phyloP scores from a whole-genome alignment of 1,140 invertebrate species.

The Tenebrio molitor region DNA sequence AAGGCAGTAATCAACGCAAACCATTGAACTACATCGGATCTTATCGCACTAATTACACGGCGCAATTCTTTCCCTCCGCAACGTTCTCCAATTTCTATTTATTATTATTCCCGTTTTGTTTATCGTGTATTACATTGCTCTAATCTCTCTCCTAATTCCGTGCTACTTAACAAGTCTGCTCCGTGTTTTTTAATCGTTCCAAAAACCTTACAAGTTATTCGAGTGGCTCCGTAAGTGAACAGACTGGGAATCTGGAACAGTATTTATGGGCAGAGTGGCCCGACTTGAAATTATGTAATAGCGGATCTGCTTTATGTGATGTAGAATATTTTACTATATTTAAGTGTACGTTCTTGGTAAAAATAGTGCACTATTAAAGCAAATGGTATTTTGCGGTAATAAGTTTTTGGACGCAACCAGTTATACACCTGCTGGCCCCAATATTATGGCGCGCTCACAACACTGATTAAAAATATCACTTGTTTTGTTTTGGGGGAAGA shows the following conservation, averaged over 20 bases:
- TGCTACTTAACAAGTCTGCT: constrained; percentile 12
- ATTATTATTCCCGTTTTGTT: constrained; percentile 18
- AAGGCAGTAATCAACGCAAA: constrained; percentile 35
- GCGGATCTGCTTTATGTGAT: constrained; percentile 25
- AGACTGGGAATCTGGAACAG: constrained; percentile 31
- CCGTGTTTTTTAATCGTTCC: neutral
- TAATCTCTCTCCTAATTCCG: constrained; percentile 5
- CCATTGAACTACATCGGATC: constrained; percentile 37
- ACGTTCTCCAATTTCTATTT: constrained; percentile 28
- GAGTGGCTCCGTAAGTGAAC: constrained; percentile 8
- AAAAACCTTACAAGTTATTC: constrained; percentile 16
- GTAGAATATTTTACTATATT: constrained; percentile 16
- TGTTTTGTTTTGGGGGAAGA: neutral
- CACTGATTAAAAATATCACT: neutral
- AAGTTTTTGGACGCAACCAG: neutral
- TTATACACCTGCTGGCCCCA: neutral
- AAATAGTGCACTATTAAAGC: neutral
- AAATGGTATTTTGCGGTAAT: neutral
- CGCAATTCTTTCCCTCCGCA: constrained; percentile 2
- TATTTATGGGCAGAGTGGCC: constrained; percentile 30
- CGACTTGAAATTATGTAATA: constrained; percentile 28
- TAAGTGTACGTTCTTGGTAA: neutral
- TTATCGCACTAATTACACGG: constrained; percentile 13
- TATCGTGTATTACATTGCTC: constrained; percentile 17
- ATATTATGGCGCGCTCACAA: neutral